Evolutionary conservation across 2,797 vertebrate species (phyloP), one percentile per base, ranked within the genome.

Genomic region (Eurystomus glaucurus): DNA sequence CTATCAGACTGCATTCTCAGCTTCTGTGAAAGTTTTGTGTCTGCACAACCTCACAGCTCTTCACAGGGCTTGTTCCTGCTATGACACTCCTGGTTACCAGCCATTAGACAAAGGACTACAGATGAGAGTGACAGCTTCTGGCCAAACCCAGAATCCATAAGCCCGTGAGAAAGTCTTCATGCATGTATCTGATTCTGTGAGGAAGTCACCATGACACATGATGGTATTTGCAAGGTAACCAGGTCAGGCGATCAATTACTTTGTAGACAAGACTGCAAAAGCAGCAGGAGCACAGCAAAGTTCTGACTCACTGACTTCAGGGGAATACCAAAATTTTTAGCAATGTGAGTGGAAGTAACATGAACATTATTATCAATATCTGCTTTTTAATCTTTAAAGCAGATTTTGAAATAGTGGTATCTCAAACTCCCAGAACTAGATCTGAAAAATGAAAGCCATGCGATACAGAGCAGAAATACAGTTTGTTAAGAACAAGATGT

Each of bases 331-430:
- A 29, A 13, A 12, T 9, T 52, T 60, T 11, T 17, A 69, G 31
- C 15, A 29, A 25, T 0, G 0, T n/a, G 21, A 48, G 4, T 17
- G 8, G 17, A 69, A 54, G 12, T 6, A 54, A 55, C 6, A 23
- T 18, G 8, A 31, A 9, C 0, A 0, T 82, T 55, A 29, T 57
- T 37, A 60, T 8, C 0, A 1, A 12, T 48, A 57, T 18, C 35
- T 79, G 22, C 13, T 48, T 69, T 23, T 26, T 50, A 11, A 45
- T 28, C 39, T 71, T 55, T 25, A 48, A 55, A 87, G 33, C 13
- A 28, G 14, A 45, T 6, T 71, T 39, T 1, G 4, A 75, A 71
- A 21, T 1, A 66, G 11, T 3, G 7, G 1, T 8, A 17, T 35
- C 54, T n/a, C 46, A 37, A 55, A 15, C 9, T 81, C 69, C 8